Conservation (phyloP, 2,888 invertebrate genomes). For the Ophioninae sp. region DNA sequence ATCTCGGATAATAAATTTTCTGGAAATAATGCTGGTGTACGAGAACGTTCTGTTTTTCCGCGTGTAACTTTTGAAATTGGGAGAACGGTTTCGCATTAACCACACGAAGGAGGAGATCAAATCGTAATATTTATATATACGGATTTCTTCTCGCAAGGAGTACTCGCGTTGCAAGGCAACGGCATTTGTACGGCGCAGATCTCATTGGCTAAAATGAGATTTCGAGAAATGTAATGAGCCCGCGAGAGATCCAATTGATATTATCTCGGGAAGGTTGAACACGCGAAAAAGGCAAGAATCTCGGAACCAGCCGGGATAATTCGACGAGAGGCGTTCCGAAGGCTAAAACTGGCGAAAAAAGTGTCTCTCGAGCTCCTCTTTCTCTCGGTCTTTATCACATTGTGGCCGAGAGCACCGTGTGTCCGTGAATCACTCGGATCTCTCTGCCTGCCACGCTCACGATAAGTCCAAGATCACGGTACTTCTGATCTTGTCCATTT, state of each 20-base stretch:
- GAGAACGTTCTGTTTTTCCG: background rate
- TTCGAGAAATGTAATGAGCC: slow-evolving; percentile 4
- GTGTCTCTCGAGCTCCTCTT: slow-evolving; percentile 39
- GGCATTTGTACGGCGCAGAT: background rate
- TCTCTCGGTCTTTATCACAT: slow-evolving; percentile 1
- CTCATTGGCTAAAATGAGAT: background rate
- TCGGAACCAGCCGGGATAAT: slow-evolving; percentile 51
- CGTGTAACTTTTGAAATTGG: background rate
- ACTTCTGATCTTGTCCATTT: background rate
- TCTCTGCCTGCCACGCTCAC: slow-evolving; percentile 26
- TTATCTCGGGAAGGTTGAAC: slow-evolving; percentile 43
- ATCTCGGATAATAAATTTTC: background rate
- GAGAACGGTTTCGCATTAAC: background rate
- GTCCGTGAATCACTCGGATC: slow-evolving; percentile 22
- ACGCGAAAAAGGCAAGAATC: slow-evolving; percentile 46
- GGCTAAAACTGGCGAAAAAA: slow-evolving; percentile 43
- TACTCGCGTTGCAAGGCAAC: background rate
- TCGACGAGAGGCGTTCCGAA: slow-evolving; percentile 45
- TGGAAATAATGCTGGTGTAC: background rate
- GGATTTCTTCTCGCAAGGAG: background rate
- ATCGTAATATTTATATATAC: background rate
- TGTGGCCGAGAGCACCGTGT: slow-evolving; percentile 42
- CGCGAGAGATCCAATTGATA: slow-evolving; percentile 50
- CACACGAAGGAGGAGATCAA: background rate
- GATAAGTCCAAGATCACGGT: background rate